phyloP scores from a whole-genome alignment of 2,888 invertebrate species.

The Actias luna region DNA sequence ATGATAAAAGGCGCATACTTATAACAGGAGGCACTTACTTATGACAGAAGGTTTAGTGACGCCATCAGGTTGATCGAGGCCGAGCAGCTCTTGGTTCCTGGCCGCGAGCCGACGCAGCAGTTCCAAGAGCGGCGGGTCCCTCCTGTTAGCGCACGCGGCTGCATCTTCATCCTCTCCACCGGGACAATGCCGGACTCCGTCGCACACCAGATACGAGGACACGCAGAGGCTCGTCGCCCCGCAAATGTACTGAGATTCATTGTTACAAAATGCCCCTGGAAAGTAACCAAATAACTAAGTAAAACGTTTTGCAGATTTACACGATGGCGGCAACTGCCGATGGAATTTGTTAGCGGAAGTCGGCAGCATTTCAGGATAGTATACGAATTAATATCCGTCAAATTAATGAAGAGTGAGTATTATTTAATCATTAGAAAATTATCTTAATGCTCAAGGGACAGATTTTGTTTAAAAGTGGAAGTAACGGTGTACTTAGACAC shows the following conservation, averaged over 20 bases:
- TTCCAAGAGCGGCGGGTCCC: slow-evolving; percentile 69
- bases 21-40: slow-evolving; percentile 51
- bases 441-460: too few relatives aligned
- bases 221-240: slow-evolving; percentile 81
- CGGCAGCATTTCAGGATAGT: too few relatives aligned
- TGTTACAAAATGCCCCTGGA: slow-evolving; percentile 67
- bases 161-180: slow-evolving; percentile 82
- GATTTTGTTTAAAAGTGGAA: too few relatives aligned
- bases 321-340: too few relatives aligned
- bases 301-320: neutral
- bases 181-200: slow-evolving; percentile 85
- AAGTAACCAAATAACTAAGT: slow-evolving; percentile 12
- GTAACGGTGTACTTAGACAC: too few relatives aligned
- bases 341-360: too few relatives aligned
- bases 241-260: slow-evolving; percentile 67
- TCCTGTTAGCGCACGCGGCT: slow-evolving; percentile 58
- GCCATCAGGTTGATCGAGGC: slow-evolving; percentile 63
- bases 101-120: slow-evolving; percentile 68
- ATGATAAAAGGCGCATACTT: neutral
- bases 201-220: slow-evolving; percentile 84
- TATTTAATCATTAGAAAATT: too few relatives aligned
- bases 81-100: slow-evolving; percentile 69
- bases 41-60: slow-evolving; percentile 74
- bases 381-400: too few relatives aligned
- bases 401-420: too few relatives aligned